Base-by-base conservation (phyloP, 2,797 vertebrate species). In the Sciurus vulgaris region DNA sequence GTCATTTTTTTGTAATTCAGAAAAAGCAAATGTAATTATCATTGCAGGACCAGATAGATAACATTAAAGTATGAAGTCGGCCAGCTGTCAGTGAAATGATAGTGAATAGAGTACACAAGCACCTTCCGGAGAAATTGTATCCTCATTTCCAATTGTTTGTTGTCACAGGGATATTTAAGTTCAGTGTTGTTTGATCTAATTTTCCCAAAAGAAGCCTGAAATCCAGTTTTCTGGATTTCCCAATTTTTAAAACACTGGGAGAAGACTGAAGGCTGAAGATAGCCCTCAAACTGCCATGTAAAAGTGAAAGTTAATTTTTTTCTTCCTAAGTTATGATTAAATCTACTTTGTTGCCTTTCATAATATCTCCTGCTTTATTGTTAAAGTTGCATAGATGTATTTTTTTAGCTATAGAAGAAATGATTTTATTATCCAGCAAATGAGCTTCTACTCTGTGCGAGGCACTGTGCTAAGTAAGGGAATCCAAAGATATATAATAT, bases 201-300 rank as follows among this genome's bases (percentile, higher is more conserved):
- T 91, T 96, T 96, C 91, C 91, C 67, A 77, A 78, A 92, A 90
- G 82, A 95, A 90, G 30, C 33, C 49, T 54, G 7, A 91, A 30
- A 41, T 91, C 61, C 38, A 82, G 20, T 77, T 95, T 89, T 93
- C 70, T 70, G 5, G 78, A 38, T 88, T 56, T 86, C 35, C 65
- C 30, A 65, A 2, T 70, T 83, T 78, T 79, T 93, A 69, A 95
- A 89, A 91, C 47, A 59, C 4, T 65, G 20, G 22, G 9, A 54
- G 70, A 93, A 74, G 77, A 84, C 49, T 86, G 24, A 86, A 82
- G 72, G 11, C n/a, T 87, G 3, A 24, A 44, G 38, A 11, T 38
- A 74, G 78, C 28, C 65, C 15, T 72, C 33, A 81, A 61, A 35
- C 33, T 95, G 67, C 63, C 78, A 61, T 81, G 41, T 93, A 70